These are phyloP conservation scores for Cephalotes varians DNA, from an alignment of 2,888 invertebrate species.

Conservation along the genomic window DNA sequence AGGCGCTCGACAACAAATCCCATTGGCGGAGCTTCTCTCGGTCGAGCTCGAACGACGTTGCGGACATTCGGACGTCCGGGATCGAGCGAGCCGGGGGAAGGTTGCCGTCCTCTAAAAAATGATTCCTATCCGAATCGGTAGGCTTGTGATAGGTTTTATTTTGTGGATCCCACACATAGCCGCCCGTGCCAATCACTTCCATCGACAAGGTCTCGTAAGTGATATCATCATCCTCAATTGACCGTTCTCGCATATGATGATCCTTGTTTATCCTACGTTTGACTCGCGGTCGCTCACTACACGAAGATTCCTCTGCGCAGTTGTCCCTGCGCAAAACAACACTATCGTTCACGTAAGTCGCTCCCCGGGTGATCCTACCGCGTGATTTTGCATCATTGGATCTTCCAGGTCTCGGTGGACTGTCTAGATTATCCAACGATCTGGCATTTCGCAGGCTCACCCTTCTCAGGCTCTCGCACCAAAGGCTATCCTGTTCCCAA, in stretches of 20 bases:
- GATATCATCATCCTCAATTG: conserved; percentile 86
- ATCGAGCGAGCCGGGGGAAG: conserved; percentile 81
- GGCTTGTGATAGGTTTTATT: conserved; percentile 83
- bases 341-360: conserved; percentile 93
- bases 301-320: conserved; percentile 65
- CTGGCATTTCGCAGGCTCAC: conserved; percentile 94
- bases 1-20: conserved; percentile 94
- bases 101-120: conserved; percentile 87
- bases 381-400: conserved; percentile 72
- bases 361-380: conserved; percentile 89
- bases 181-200: conserved; percentile 81
- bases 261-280: conserved; percentile 74
- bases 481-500: conserved; percentile 94
- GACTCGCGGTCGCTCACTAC: conserved; percentile 62
- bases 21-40: conserved; percentile 95
- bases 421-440: conserved; percentile 93
- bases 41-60: conserved; percentile 88
- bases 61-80: conserved; percentile 75
- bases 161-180: conserved; percentile 85
- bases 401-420: conserved; percentile 37
- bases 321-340: conserved; percentile 87
- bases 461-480: conserved; percentile 92
- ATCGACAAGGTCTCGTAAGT: conserved; percentile 88
- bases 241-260: conserved; percentile 70
- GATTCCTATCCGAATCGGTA: conserved; percentile 66